Evolutionary conservation across 2,888 invertebrate species (phyloP).

Genomic region (Mayetiola destructor): DNA sequence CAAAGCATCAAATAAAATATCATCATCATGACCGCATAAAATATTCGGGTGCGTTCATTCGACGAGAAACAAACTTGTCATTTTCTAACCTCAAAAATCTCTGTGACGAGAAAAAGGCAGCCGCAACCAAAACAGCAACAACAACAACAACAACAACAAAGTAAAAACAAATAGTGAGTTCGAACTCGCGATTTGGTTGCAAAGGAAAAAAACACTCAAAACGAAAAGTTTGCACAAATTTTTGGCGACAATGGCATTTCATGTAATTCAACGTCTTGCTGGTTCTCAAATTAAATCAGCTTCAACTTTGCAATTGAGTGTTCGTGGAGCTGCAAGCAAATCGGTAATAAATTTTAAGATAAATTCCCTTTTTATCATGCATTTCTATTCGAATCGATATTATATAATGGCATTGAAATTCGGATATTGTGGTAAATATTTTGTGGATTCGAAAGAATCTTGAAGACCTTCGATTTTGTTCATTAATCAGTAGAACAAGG

Average conservation of each 20-base stretch:
- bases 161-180: neutral
- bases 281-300: neutral
- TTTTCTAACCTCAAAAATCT: neutral
- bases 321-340: neutral
- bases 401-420: constrained; percentile 4
- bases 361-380: neutral
- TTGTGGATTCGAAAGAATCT: too few species aligned
- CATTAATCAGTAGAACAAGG: too few species aligned
- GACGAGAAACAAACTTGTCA: neutral
- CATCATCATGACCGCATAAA: too few species aligned
- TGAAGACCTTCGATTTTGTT: too few species aligned
- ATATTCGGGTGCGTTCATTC: neutral
- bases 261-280: constrained; percentile 7
- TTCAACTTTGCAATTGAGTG: neutral
- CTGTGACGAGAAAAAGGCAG: too few species aligned
- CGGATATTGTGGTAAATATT: too few species aligned
- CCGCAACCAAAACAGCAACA: neutral
- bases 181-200: neutral
- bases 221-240: neutral
- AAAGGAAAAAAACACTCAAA: too few species aligned
- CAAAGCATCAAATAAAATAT: too few species aligned
- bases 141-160: neutral
- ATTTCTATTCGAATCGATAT: neutral
- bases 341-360: neutral
- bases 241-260: constrained; percentile 7